Base-by-base conservation (phyloP, 2,113 vertebrate species). In the Pseudorasbora parva region DNA sequence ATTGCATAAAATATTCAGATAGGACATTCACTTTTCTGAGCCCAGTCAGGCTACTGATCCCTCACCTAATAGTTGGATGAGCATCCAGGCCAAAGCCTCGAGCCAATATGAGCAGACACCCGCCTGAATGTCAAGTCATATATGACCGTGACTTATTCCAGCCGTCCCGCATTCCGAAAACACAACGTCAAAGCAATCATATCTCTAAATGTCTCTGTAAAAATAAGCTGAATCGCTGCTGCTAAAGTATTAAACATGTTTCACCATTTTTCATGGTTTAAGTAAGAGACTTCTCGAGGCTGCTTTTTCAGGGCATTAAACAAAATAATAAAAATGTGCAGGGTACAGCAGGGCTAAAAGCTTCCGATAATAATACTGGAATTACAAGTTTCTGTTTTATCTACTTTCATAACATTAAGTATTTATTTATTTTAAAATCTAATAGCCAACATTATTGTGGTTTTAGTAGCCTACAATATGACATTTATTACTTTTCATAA, bases 1-100 rank as follows among this genome's bases (percentile, higher is more conserved):
- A 86, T 80, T 73, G 66, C 85, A 86, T 88, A n/a, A 86, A 88
- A 82, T 85, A 88, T 88, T 88, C 87, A 88, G 49, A 47, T 62
- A 82, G 82, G 85, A 86, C 87, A 81, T 84, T 82, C 74, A 69
- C 47, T 82, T 82, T 81, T 82, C 74, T 25, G 64, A 62, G 85
- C 19, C 73, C 43, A 41, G 79, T 37, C 82, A 78, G 75, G 54
- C 73, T 79, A 82, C 64, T 21, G 64, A 87, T 64, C 86, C 79
- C 51, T 82, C 82, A 78, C 43, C 78, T 74, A 72, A 33, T 56
- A 66, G 82, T 30, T 72, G 75, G 66, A 68, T 69, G 62, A 71
- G 82, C 60, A 79, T 56, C 74, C 82, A 84, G 82, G 82, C 74
- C 78, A 80, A 80, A 78, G 60, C 23, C 60, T 60, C 37, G 56